Evolutionary conservation across 2,113 vertebrate species (phyloP), one percentile per base, ranked within the genome.

Genomic region (Psilopogon haemacephalus): DNA sequence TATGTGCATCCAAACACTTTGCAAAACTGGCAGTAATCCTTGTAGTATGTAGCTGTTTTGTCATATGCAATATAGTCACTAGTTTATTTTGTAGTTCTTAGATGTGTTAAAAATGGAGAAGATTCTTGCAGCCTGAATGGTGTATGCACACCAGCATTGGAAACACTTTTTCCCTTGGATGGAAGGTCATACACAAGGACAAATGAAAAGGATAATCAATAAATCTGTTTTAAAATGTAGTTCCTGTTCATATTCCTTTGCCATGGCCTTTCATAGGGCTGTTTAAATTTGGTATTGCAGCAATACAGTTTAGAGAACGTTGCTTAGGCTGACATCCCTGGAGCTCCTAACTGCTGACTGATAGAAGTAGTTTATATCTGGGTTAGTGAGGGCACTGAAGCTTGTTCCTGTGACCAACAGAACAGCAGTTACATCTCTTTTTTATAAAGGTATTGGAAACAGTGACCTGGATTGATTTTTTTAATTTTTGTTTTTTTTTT

Each of bases 201-300:
- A 83, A 74, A 88, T 80, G 4, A 48, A 83, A 85, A 85, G 54
- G 21, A 7, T 54, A 65, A 90, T 86, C 65, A 69, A 9, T 79
- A 21, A 70, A 82, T 71, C 24, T 74, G 46, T 71, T 87, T 55
- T 67, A 60, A 92, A 82, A 46, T 24, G 37, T 63, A 46, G 9
- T 81, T 87, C 71, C 42, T 54, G 74, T 74, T 94, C 64, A 68
- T 6, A 68, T 84, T 86, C 67, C 35, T 84, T 86, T 48, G 13
- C 54, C 83, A 0, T 68, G 65, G 38, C 27, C 76, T 92, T 76
- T 83, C 8, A 24, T 64, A 37, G 77, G 42, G 35, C 79, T 86
- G 56, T 64, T 93, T 90, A 56, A 73, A 70, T 94, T 76, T 11
- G 27, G 9, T 74, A 28, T 71, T 91, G 75, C 87, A 63, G 63